These are phyloP conservation scores for Calliphora vicina DNA, from an alignment of 1,140 invertebrate species.

Conservation along the genomic window DNA sequence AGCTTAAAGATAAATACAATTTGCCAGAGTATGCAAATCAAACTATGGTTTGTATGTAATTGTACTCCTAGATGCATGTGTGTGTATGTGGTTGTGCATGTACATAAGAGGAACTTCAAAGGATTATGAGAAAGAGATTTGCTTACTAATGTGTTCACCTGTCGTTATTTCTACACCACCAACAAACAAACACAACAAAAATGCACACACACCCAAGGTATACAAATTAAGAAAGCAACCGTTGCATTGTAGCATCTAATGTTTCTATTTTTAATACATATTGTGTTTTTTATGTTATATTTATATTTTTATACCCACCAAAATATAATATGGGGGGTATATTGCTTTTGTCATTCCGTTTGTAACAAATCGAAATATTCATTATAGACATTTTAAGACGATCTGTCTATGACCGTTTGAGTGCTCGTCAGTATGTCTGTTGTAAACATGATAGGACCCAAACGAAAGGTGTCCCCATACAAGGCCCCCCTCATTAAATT, in stretches of 20 bases:
- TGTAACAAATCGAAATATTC: too few relatives aligned
- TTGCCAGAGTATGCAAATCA: not conserved
- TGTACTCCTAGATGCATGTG: not conserved
- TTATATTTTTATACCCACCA: not conserved
- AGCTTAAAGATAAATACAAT: constrained; percentile 26
- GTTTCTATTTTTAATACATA: constrained; percentile 1
- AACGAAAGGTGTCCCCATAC: too few relatives aligned
- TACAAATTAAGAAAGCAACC: too few relatives aligned
- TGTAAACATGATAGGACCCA: too few relatives aligned
- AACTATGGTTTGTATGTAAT: too few relatives aligned
- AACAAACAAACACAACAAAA: not conserved
- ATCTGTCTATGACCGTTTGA: too few relatives aligned
- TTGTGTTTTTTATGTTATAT: not conserved
- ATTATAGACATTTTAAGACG: too few relatives aligned
- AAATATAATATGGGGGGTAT: too few relatives aligned
- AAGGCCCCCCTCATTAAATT: too few relatives aligned
- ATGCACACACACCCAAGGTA: not conserved
- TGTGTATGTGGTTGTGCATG: not conserved
- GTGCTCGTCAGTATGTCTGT: too few relatives aligned
- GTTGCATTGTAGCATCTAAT: not conserved
- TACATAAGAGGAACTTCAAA: constrained; percentile 6
- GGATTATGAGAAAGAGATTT: constrained; percentile 26
- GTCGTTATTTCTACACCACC: not conserved
- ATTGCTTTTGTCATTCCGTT: too few relatives aligned
- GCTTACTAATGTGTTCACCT: constrained; percentile 28